Conservation (phyloP, 1,140 invertebrate species). For the Dryas iulia region DNA sequence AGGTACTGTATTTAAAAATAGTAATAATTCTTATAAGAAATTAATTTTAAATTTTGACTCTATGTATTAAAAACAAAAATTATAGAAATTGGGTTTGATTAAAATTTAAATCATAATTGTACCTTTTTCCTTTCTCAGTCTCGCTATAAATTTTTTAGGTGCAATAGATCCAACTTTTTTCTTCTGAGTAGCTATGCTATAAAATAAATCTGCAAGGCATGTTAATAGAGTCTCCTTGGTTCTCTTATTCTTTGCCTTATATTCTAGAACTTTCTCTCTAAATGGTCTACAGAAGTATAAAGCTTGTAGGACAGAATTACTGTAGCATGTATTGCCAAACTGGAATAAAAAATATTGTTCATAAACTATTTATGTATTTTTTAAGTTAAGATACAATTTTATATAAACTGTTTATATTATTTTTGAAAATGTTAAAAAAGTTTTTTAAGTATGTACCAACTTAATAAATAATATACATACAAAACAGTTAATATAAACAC, state of each 20-base stretch:
- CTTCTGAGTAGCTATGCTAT: slow-evolving; percentile 99
- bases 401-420: too few species aligned
- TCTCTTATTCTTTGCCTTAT: slow-evolving; percentile 98
- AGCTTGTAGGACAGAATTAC: slow-evolving; percentile 99
- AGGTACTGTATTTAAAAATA: too few species aligned
- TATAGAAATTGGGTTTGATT: too few species aligned
- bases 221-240: slow-evolving; percentile 98
- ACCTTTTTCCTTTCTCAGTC: slow-evolving; percentile 99
- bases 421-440: too few species aligned
- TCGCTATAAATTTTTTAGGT: slow-evolving; percentile 99
- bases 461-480: neutral
- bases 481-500: neutral
- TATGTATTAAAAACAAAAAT: too few species aligned
- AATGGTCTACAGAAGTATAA: slow-evolving; percentile 99
- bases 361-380: too few species aligned
- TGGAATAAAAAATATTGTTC: slow-evolving; percentile 81
- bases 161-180: slow-evolving; percentile 99
- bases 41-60: too few species aligned
- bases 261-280: slow-evolving; percentile 98
- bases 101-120: slow-evolving; percentile 10
- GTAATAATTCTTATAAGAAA: too few species aligned
- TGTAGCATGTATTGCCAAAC: slow-evolving; percentile 99
- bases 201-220: slow-evolving; percentile 98
- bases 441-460: too few species aligned
- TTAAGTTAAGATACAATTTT: too few species aligned